Percentiles rank a stretch among this genome's conserved stretches.
Conservation (phyloP, 2,888 invertebrate species). For the Hemicrepidius hirtus region DNA sequence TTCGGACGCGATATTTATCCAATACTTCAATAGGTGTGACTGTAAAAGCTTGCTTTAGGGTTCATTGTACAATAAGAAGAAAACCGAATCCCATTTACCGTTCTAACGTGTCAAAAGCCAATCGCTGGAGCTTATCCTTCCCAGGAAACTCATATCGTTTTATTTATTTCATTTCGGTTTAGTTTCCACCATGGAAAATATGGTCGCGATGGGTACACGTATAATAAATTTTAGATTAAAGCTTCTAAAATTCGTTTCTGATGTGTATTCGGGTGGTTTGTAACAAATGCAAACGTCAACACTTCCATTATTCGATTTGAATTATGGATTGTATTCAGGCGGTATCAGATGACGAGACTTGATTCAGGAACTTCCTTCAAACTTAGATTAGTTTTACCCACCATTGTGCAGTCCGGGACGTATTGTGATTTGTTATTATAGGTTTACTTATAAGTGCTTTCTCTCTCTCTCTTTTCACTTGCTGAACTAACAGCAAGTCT, state of each 20-base stretch:
- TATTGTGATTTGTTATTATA: slow-evolving; percentile 53
- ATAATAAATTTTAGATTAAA: slow-evolving; percentile 45
- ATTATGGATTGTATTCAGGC: slow-evolving; percentile 53
- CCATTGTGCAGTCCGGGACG: slow-evolving; percentile 42
- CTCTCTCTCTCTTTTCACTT: slow-evolving; percentile 46
- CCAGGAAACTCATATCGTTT: slow-evolving; percentile 24
- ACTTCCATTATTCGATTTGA: slow-evolving; percentile 56
- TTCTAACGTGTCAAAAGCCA: slow-evolving; percentile 36
- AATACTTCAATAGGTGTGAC: neutral
- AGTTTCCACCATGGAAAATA: slow-evolving; percentile 12
- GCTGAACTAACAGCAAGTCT: slow-evolving; percentile 12
- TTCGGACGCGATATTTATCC: slow-evolving; percentile 26
- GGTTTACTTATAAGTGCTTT: slow-evolving; percentile 45
- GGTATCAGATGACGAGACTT: slow-evolving; percentile 50
- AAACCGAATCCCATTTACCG: slow-evolving; percentile 29
- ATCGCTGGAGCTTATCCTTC: slow-evolving; percentile 31
- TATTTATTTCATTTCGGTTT: slow-evolving; percentile 28
- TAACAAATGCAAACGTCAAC: slow-evolving; percentile 55
- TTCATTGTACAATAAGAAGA: slow-evolving; percentile 31
- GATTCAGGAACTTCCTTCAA: slow-evolving; percentile 51
- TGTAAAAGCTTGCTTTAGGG: slow-evolving; percentile 3
- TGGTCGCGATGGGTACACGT: slow-evolving; percentile 8
- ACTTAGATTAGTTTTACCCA: slow-evolving; percentile 52
- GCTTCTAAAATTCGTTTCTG: slow-evolving; percentile 39
- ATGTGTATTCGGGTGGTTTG: slow-evolving; percentile 46